Evolutionary conservation across 2,797 vertebrate species (phyloP).

Genomic region (Spea hammondii): DNA sequence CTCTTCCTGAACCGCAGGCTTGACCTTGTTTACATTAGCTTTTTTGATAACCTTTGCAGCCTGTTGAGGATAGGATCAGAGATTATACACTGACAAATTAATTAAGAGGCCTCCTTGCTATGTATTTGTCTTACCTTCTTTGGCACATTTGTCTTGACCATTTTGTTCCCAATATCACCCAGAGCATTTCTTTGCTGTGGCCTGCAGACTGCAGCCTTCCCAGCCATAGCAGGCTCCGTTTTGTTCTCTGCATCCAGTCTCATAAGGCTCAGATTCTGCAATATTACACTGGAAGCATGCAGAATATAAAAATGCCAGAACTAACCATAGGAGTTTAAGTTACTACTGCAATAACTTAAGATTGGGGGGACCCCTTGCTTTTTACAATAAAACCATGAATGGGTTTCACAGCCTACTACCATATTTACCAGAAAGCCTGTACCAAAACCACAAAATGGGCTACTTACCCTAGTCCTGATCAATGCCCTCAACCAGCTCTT

Average conservation of each 20-base stretch:
- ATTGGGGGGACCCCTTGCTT: no score
- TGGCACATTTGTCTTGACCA: constrained; percentile 21
- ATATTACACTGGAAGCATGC: no score
- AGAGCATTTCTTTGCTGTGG: constrained; percentile 69
- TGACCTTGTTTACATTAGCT: not conserved
- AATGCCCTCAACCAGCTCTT: no score
- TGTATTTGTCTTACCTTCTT: constrained; percentile 62
- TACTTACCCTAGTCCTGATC: no score
- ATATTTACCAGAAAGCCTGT: no score
- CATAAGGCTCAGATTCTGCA: not conserved
- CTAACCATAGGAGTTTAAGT: no score
- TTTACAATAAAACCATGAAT: no score
- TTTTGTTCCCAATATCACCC: constrained; percentile 73
- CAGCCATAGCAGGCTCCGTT: constrained; percentile 53
- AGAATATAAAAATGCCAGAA: no score
- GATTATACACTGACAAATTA: constrained; percentile 6
- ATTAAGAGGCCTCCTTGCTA: not conserved
- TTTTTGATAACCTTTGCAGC: not conserved
- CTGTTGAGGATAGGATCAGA: constrained; percentile 39
- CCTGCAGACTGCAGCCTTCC: constrained; percentile 63
- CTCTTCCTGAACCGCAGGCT: not conserved
- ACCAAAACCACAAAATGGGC: no score
- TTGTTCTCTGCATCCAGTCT: constrained; percentile 64
- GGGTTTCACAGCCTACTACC: no score
- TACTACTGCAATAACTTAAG: no score